Conservation (phyloP, 2,888 invertebrate species). For the Rhorus exstirpatorius region DNA sequence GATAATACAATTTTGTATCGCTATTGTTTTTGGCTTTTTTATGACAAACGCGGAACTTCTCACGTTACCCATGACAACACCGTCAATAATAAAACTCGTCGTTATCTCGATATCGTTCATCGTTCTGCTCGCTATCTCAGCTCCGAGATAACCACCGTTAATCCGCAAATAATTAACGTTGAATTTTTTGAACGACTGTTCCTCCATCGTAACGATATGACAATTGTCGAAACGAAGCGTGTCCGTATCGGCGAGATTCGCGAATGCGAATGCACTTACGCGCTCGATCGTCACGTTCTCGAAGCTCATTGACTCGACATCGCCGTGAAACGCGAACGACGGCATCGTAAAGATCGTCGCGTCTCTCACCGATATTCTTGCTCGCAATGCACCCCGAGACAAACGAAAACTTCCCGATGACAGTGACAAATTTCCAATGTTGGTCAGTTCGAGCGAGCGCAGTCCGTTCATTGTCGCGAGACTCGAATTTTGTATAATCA, state of each 20-base stretch:
- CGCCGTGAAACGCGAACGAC: constrained; percentile 90
- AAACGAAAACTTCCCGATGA: constrained; percentile 84
- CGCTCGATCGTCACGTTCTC: constrained; percentile 88
- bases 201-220: constrained; percentile 88
- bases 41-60: constrained; percentile 91
- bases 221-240: constrained; percentile 89
- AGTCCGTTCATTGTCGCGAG: constrained; percentile 89
- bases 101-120: constrained; percentile 92
- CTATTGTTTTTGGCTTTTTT: constrained; percentile 88
- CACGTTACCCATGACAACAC: constrained; percentile 89
- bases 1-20: constrained; percentile 88
- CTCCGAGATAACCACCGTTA: constrained; percentile 88
- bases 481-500: constrained; percentile 84
- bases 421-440: constrained; percentile 89
- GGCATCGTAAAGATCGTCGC: constrained; percentile 86
- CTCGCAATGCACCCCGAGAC: constrained; percentile 75
- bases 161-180: constrained; percentile 90
- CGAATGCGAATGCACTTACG: constrained; percentile 91
- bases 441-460: constrained; percentile 89
- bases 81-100: constrained; percentile 89
- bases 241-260: constrained; percentile 90
- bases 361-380: constrained; percentile 85
- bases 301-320: constrained; percentile 90
- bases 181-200: constrained; percentile 93
- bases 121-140: constrained; percentile 90